Base-by-base conservation (phyloP, 2,888 invertebrate species). In the Pseudococcus longispinus region DNA sequence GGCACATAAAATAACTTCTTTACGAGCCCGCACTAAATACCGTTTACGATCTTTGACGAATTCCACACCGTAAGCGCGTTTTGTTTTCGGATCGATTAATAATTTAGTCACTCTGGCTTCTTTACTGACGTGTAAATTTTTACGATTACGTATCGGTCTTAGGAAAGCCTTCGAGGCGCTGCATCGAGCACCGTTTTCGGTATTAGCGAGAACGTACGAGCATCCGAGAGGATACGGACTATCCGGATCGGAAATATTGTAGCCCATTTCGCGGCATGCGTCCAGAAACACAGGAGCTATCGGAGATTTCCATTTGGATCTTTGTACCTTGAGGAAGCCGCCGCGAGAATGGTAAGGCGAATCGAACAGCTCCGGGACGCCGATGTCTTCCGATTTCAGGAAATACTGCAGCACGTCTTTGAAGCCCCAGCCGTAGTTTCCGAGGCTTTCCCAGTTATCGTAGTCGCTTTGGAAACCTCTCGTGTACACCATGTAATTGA, bases 381-480 rank as follows among this genome's bases (percentile, higher is more conserved):
- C 92, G 89, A 96, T 95, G 90, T 96, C 96, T 91, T 96, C 96
- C 0, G 96, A 96, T 91, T 96, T 96, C 20, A 95, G 91, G 90
- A 96, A 96, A 90, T 96, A 96, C 2, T 94, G 95, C 83, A 96
- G 91, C 2, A 96, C 94, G 88, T 95, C 93, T 51, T 94, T 93
- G 90, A 95, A 96, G 4, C 94, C 94, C 97, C 97, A 97, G 11
- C 97, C 97, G 0, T 93, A 92, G 90, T 96, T 96, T 0, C 97
- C 97, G 77, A 91, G 90, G 0, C 88, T 89, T 37, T 91, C 91
- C 93, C 92, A 93, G 4, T 90, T 89, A 89, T 92, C 92, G 89
- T 91, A 93, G 89, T 92, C 93, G 29, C 89, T 89, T 42, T 90
- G 90, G 89, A 92, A 91, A 0, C 93, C 93, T 83, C 93, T 90